phyloP scores from a whole-genome alignment of 2,797 vertebrate genomes.

The Micrastur ruficollis region DNA sequence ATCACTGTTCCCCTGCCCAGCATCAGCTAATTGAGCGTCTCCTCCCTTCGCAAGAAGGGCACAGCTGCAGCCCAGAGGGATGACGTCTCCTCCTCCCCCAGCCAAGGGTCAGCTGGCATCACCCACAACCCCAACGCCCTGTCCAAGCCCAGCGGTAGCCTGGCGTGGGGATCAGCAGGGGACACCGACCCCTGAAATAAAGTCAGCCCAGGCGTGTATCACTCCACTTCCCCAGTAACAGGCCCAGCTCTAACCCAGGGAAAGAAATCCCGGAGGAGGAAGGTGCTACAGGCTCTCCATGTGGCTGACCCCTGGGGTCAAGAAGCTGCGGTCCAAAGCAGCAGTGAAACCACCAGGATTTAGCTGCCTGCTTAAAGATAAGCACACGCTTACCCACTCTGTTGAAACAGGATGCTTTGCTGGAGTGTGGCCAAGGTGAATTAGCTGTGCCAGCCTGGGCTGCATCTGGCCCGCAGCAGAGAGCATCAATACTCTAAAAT shows the following conservation, averaged over 20 bases:
- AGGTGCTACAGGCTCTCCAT: neutral
- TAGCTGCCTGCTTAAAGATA: neutral
- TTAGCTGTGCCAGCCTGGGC: slow-evolving; percentile 2
- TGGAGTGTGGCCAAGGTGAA: slow-evolving; percentile 24
- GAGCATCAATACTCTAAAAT: neutral
- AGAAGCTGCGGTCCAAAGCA: neutral
- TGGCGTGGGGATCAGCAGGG: neutral
- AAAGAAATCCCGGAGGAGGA: neutral
- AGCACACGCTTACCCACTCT: neutral
- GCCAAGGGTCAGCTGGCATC: neutral
- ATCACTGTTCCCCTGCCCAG: neutral
- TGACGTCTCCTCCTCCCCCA: neutral
- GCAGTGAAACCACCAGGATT: neutral
- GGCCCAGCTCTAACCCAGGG: neutral
- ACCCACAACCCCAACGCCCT: neutral
- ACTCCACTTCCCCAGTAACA: neutral
- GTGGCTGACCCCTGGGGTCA: neutral
- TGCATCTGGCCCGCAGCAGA: neutral
- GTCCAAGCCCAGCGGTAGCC: neutral
- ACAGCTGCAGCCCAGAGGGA: neutral
- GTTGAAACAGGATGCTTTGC: slow-evolving; percentile 40
- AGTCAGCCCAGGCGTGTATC: neutral
- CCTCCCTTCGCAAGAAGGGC: neutral
- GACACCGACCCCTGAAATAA: neutral
- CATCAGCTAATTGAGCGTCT: neutral